Base-by-base conservation (phyloP, 2,797 vertebrate genomes). In the Zalophus californianus region DNA sequence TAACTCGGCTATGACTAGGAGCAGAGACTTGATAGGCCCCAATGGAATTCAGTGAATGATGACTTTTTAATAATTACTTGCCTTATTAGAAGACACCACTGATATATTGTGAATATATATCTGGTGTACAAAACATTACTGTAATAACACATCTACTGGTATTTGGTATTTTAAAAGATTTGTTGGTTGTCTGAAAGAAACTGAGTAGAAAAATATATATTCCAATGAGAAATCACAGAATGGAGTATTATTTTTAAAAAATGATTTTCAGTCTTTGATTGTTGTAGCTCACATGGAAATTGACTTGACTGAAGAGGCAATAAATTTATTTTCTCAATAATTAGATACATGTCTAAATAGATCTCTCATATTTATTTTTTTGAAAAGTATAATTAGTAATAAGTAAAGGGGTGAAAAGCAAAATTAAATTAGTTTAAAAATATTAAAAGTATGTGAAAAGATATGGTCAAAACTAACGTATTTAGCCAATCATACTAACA, bases 371-470 rank as follows among this genome's bases (percentile, higher is more conserved):
- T 58, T 60, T 29, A n/a, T 66, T 35, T 66, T 66, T 54, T 94
- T 48, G 25, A 66, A 83, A 83, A 73, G 5, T 52, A 58, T 5
- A 78, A 78, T 27, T 70, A 64, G 4, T 82, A 77, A 50, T 82
- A n/a, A 38, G 52, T 79, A 4, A 66, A 79, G 25, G 2, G 10
- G 13, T 73, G 60, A 90, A 88, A 87, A 41, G 0, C 66, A 75
- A 73, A 85, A 68, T 85, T 21, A 84, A 92, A 90, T 85, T 38
- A 5, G 12, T 84, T 73, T 66, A 56, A 86, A 54, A 29, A 25
- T 73, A 78, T 62, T 58, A 38, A 92, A 75, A 83, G 93, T 18
- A 58, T 84, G 25, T 58, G 5, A 92, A 80, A 83, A 95, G 23
- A 58, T 84, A 12, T 52, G 7, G 7, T 83, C 6, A 73, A 87